Base-by-base conservation (phyloP, 2,888 invertebrate genomes). In the Chymomyza procnemis region DNA sequence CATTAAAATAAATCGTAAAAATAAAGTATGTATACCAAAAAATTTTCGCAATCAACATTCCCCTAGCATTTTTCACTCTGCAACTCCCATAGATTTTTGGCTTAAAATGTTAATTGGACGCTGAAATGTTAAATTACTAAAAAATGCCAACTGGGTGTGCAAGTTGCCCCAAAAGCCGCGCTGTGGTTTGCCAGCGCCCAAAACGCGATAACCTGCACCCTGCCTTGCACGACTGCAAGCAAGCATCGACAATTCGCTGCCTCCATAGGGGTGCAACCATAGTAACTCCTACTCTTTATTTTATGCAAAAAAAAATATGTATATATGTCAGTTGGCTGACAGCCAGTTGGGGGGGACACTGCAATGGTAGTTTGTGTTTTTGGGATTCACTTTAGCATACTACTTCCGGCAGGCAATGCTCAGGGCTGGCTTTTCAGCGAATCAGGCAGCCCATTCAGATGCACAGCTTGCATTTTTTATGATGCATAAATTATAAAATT, bases 31-130 rank as follows among this genome's bases (percentile, higher is more conserved):
- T 64, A n/a, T n/a, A n/a, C n/a, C n/a, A n/a, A 26, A 71, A 73
- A 73, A 75, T 75, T 77, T 77, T 69, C 66, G 72, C 77, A 78
- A 77, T 75, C 73, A 73, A 75, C 64, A 73, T 72, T 70, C n/a
- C n/a, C 26, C 26, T n/a, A n/a, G n/a, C 19, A 66, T 67, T 56
- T 61, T 65, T 64, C 56, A 58, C 66, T 26, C 3, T 34, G n/a
- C 8, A 71, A 67, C 67, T 62, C 64, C 64, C 61, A 69, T 69
- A 78, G 73, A 71, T 73, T 75, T 74, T 71, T 63, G 70, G 76
- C 78, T 78, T 72, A 74, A 79, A 78, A 78, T 75, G 75, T 80
- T 80, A 81, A 80, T 81, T 81, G 81, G 79, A 81, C 67, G 73
- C 71, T 76, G 71, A 76, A 81, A 79, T 80, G 79, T 78, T 76